Conservation (phyloP, 2,888 invertebrate species). For the Dynastes maya region DNA sequence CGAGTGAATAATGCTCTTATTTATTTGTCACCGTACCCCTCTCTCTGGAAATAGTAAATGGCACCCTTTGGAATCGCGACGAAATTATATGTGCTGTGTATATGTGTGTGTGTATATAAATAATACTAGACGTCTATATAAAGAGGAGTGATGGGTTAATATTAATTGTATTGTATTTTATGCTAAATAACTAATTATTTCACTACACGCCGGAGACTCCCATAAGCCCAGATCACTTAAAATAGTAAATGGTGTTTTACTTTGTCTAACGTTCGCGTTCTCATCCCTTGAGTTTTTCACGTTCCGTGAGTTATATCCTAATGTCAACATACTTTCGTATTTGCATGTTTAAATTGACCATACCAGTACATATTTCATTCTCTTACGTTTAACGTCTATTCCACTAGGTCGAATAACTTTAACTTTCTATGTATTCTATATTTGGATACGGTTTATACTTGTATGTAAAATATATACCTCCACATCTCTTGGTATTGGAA, state of each 20-base stretch:
- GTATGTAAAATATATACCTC: not conserved
- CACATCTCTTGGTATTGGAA: not conserved
- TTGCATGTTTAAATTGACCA: constrained; percentile 52
- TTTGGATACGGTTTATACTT: too few species aligned
- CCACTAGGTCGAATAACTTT: constrained; percentile 1
- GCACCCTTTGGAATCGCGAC: constrained; percentile 48
- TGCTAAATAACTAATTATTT: constrained; percentile 66
- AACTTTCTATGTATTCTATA: too few species aligned
- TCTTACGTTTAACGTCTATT: constrained; percentile 14
- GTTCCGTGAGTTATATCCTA: constrained; percentile 52
- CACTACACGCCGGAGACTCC: constrained; percentile 63
- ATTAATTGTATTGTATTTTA: constrained; percentile 66
- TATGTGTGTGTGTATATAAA: not conserved
- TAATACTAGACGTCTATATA: constrained; percentile 10
- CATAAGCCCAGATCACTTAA: constrained; percentile 63
- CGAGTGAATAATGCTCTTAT: constrained; percentile 59
- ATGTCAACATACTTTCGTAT: constrained; percentile 51
- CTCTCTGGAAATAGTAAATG: constrained; percentile 47
- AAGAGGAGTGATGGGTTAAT: constrained; percentile 59
- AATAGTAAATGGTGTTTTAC: constrained; percentile 64
- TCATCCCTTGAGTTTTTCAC: constrained; percentile 52
- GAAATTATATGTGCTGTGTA: constrained; percentile 31
- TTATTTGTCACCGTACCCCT: constrained; percentile 61
- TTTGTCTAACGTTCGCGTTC: constrained; percentile 57
- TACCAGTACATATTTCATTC: constrained; percentile 30